These are phyloP conservation scores for Trichomycterus rosablanca DNA, from an alignment of 2,113 vertebrate genomes.

Conservation along the genomic window DNA sequence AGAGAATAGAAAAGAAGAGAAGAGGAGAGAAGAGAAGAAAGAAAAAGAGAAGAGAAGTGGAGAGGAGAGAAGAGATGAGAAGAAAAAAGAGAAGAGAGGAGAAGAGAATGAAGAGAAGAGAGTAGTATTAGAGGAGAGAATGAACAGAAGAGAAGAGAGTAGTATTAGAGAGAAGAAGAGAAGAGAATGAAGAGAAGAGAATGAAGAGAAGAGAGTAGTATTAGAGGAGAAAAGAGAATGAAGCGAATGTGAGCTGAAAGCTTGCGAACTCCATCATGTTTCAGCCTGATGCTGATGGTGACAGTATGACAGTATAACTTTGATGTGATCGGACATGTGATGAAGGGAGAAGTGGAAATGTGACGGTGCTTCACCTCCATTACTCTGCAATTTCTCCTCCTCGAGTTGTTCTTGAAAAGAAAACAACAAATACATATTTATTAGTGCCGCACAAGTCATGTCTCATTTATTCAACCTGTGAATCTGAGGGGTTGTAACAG, in stretches of 20 bases:
- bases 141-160: too few species aligned
- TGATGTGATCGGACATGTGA: constrained; percentile 25
- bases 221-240: constrained; percentile 23
- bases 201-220: too few species aligned
- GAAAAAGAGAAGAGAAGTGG: too few species aligned
- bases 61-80: too few species aligned
- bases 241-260: constrained; percentile 4
- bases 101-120: too few species aligned
- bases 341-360: constrained; percentile 22
- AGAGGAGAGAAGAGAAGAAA: too few species aligned
- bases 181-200: too few species aligned
- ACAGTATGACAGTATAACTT: constrained; percentile 19
- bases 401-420: constrained; percentile 72
- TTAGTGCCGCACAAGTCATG: constrained; percentile 42
- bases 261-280: constrained; percentile 20
- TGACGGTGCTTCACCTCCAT: constrained; percentile 69
- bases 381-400: constrained; percentile 72
- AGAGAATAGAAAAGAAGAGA: too few species aligned
- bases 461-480: background rate
- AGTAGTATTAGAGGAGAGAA: too few species aligned
- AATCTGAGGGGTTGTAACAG: constrained; percentile 5
- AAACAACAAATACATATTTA: constrained; percentile 54
- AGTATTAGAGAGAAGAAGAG: too few species aligned
- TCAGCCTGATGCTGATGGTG: constrained; percentile 23
- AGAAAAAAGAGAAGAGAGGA: too few species aligned